These are phyloP conservation scores for Schizopygopsis pylzovi DNA, from an alignment of 2,797 vertebrate species.

Conservation along the genomic window DNA sequence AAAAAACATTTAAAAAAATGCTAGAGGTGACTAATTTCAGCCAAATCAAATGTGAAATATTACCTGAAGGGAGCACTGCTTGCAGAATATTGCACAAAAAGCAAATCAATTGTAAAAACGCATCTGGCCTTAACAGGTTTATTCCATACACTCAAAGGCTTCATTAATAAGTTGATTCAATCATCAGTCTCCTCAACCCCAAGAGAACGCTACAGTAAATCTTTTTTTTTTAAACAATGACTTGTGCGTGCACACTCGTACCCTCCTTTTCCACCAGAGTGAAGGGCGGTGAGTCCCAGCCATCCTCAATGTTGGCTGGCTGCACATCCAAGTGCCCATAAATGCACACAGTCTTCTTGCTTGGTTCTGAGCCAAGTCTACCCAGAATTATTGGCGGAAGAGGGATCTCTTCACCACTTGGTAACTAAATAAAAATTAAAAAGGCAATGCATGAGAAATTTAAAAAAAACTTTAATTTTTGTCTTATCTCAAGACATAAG, in stretches of 20 bases:
- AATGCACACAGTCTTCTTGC: constrained; percentile 93
- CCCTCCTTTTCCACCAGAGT: constrained; percentile 91
- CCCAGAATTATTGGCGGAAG: constrained; percentile 92
- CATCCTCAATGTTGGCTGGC: constrained; percentile 88
- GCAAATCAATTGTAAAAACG: constrained; percentile 17
- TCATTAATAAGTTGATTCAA: constrained; percentile 7
- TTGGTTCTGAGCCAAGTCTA: constrained; percentile 85
- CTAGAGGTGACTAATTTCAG: constrained; percentile 23
- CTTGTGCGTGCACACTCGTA: constrained; percentile 65
- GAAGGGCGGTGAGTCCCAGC: constrained; percentile 97
- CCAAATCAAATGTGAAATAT: constrained; percentile 22
- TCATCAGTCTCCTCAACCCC: background rate
- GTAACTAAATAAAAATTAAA: constrained; percentile 75
- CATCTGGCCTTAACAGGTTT: constrained; percentile 5
- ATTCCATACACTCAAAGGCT: constrained; percentile 11
- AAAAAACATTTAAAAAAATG: background rate
- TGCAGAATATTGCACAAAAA: constrained; percentile 11
- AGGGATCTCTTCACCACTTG: constrained; percentile 88
- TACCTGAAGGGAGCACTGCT: constrained; percentile 3
- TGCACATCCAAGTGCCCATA: constrained; percentile 98
- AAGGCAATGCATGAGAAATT: background rate
- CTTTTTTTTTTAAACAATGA: background rate
- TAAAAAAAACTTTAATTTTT: background rate
- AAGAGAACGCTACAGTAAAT: constrained; percentile 6
- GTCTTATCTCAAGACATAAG: background rate